These are phyloP conservation scores for Hirtodrosophila confusa DNA, from an alignment of 2,888 invertebrate genomes.

Conservation along the genomic window DNA sequence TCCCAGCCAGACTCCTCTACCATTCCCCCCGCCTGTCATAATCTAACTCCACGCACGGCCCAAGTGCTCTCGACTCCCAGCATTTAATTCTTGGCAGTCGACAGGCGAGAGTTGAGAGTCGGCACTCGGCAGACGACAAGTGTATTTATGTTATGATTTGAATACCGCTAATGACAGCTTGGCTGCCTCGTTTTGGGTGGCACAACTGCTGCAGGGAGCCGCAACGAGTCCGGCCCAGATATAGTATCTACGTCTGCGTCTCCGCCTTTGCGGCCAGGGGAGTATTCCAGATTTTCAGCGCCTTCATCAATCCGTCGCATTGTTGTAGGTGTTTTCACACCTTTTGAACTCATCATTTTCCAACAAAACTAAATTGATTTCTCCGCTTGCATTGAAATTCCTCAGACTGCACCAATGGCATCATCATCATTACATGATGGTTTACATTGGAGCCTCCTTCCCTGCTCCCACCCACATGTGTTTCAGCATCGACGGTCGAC, in stretches of 20 bases:
- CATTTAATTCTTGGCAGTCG: conserved; percentile 1
- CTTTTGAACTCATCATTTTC: conserved; percentile 60
- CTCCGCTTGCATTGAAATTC: conserved; percentile 19
- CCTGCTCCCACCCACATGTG: conserved; percentile 6
- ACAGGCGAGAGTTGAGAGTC: not conserved
- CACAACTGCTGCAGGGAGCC: conserved; percentile 2
- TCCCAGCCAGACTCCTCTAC: conserved; percentile 8
- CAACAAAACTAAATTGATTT: conserved; percentile 57
- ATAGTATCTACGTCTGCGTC: not conserved
- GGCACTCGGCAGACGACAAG: conserved; percentile 76
- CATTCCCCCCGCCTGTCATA: conserved; percentile 42
- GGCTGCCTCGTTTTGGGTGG: conserved; percentile 49
- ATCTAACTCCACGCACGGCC: conserved; percentile 30
- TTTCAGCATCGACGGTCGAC: conserved; percentile 8
- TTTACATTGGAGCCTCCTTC: conserved; percentile 19
- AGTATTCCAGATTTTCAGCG: conserved; percentile 47
- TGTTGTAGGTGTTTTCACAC: conserved; percentile 77
- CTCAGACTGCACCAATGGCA: conserved; percentile 1
- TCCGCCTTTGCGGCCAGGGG: conserved; percentile 7
- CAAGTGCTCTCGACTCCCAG: conserved; percentile 24
- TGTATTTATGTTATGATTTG: conserved; percentile 82
- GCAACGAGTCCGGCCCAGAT: conserved; percentile 1
- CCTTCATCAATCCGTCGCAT: conserved; percentile 58
- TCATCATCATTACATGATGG: conserved; percentile 43
- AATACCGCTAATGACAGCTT: conserved; percentile 79